phyloP scores from a whole-genome alignment of 2,113 vertebrate genomes.

The Hypocryptadius cinnamomeus region DNA sequence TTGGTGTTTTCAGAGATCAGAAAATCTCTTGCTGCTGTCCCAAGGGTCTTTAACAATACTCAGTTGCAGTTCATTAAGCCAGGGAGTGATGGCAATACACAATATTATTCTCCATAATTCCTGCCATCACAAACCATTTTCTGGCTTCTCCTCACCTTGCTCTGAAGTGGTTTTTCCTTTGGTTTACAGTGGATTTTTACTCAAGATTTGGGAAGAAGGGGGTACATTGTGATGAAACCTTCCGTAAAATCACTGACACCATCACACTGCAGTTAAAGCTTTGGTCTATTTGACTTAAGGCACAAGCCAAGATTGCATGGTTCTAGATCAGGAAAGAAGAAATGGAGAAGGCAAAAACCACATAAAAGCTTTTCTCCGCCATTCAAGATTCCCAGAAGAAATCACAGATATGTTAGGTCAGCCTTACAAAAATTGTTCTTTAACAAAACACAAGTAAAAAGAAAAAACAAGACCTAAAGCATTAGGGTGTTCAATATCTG shows the following conservation, averaged over 20 bases:
- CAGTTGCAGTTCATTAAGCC: neutral
- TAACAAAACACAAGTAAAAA: neutral
- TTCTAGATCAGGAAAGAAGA: neutral
- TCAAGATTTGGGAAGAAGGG: neutral
- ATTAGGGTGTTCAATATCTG: neutral
- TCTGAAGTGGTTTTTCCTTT: neutral
- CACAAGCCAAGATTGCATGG: neutral
- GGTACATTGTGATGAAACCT: neutral
- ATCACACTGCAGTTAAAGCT: neutral
- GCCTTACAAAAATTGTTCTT: neutral
- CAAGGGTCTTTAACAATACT: neutral
- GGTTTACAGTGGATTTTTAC: neutral
- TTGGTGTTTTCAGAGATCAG: neutral
- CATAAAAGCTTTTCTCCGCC: neutral
- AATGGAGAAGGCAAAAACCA: neutral
- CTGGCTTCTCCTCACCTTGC: constrained; percentile 19
- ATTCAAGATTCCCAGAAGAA: neutral
- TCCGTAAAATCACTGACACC: neutral
- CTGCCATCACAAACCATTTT: neutral
- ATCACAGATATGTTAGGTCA: neutral
- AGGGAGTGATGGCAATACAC: neutral
- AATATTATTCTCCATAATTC: neutral
- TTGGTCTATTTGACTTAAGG: neutral
- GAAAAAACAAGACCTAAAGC: neutral
- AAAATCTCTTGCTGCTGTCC: neutral